Evolutionary conservation across 2,113 vertebrate species (phyloP), one percentile per base, ranked within the genome.

Genomic region (Salvelinus sp.): DNA sequence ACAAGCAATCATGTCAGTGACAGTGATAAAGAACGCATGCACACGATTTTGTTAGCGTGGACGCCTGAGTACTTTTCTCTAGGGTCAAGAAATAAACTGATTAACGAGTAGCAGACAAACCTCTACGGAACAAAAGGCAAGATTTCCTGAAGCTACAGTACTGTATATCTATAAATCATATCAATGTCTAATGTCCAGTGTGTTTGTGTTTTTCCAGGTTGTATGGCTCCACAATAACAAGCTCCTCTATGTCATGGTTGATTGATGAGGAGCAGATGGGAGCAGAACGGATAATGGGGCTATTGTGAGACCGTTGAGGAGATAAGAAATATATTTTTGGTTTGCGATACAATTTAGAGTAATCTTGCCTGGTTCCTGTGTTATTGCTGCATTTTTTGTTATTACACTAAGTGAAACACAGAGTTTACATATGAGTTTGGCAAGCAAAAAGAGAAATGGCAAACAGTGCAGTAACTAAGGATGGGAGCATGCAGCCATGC

Each of bases 401-500:
- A 70, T 82, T 84, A 74, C 64, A 69, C 76, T 27, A 71, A 20
- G 66, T 16, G 76, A 77, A 80, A 83, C 67, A 76, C 18, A 60
- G 27, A 74, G 30, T 76, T 62, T 47, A 25, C 4, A 48, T 64
- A 22, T 73, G 4, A 67, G 65, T 76, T 67, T 70, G 9, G 72
- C 79, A 85, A 74, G 30, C 72, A 81, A 60, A 65, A 65, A 75
- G 71, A 78, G 47, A 87, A 73, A 71, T 75, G 33, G 75, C 23
- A 81, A 65, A 80, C 78, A 79, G 62, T 54, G 57, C 54, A 65
- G 70, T 57, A 50, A 50, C 50, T 68, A 57, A 79, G 79, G 72
- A 76, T 77, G 79, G 82, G 74, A 66, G 60, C 91, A 91, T 93
- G 91, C 92, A 89, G 77, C 83, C 81, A 80, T 88, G 88, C 80